A percentile compares a stretch with the other conserved stretches of the same genome.
These are phyloP conservation scores for Mongoloraphidia duomilia DNA, from an alignment of 2,888 invertebrate genomes.

Conservation along the genomic window DNA sequence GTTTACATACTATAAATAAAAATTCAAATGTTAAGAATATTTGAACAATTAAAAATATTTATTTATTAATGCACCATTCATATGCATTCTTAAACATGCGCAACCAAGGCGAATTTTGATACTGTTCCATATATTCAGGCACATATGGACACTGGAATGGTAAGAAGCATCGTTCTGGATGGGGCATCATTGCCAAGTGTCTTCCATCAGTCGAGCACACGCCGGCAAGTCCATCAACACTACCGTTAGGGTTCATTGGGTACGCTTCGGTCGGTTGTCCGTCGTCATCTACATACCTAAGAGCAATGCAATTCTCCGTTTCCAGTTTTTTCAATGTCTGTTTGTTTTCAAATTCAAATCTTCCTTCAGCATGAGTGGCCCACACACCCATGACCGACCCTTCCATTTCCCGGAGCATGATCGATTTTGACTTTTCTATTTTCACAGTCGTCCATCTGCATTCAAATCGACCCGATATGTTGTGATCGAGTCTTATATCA, in stretches of 20 bases:
- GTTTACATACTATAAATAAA: background rate
- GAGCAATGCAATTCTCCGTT: slow-evolving; percentile 48
- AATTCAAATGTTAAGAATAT: too few species aligned
- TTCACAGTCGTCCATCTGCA: slow-evolving; percentile 49
- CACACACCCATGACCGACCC: slow-evolving; percentile 85
- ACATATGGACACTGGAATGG: slow-evolving; percentile 82
- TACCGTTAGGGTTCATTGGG: slow-evolving; percentile 93
- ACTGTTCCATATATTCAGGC: slow-evolving; percentile 34
- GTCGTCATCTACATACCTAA: slow-evolving; percentile 74
- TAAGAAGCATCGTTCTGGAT: slow-evolving; percentile 85
- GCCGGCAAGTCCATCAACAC: slow-evolving; percentile 74
- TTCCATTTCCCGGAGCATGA: slow-evolving; percentile 85
- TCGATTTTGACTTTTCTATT: slow-evolving; percentile 53
- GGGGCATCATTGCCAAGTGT: slow-evolving; percentile 97
- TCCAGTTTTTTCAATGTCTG: slow-evolving; percentile 35
- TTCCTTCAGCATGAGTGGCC: slow-evolving; percentile 94
- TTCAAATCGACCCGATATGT: slow-evolving; percentile 78
- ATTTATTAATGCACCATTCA: slow-evolving; percentile 38
- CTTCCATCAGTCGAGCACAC: slow-evolving; percentile 81
- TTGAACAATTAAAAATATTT: background rate
- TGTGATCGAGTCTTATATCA: slow-evolving; percentile 65
- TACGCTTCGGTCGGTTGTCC: slow-evolving; percentile 63
- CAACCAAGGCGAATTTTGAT: slow-evolving; percentile 74
- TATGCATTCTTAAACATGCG: slow-evolving; percentile 84
- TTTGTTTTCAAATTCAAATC: slow-evolving; percentile 44